Evolutionary conservation across 1,140 invertebrate genomes (phyloP), one percentile per base, ranked within the genome.

Genomic region (Ruditapes philippinarum): DNA sequence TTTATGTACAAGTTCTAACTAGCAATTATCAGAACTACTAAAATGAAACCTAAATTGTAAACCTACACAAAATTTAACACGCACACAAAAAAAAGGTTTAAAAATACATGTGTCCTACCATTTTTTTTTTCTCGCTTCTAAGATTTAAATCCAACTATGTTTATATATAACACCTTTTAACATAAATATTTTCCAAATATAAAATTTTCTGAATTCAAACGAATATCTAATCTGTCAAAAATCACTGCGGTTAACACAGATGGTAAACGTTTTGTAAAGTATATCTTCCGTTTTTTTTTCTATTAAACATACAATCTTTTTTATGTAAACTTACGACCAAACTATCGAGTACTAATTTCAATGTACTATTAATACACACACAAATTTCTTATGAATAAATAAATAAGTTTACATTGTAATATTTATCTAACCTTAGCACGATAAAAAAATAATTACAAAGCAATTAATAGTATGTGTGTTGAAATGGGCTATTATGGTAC

Each of bases 261-360:
- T 70, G 65, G 28, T 33, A 70, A 70, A 62, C 33, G 12, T 70
- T 9, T 70, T 38, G 65, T 40, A 38, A 40, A 17, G 65, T 36
- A 70, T 70, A 70, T 70, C 65, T 70, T 70, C 65, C 36, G 33
- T 70, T 65, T 65, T 70, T 65, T 60, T 65, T 65, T 36, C 28
- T 7, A 65, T n/a, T 31, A 31, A 65, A 12, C 33, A 22, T 65
- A 28, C 33, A 19, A 65, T 12, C 62, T 65, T n/a, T n/a, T 7
- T 7, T 14, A 45, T 45, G 42, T 45, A 45, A 45, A 45, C 42
- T 14, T 14, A 45, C 42, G 14, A 45, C 14, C 42, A n/a, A n/a
- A n/a, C n/a, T n/a, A 14, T 14, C 42, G 5, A 45, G 42, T 45
- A 45, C 42, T 45, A 14, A 7, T 45, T 45, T 45, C n/a, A 14